phyloP scores from a whole-genome alignment of 2,888 invertebrate genomes.

The Anagyrus pseudococci region DNA sequence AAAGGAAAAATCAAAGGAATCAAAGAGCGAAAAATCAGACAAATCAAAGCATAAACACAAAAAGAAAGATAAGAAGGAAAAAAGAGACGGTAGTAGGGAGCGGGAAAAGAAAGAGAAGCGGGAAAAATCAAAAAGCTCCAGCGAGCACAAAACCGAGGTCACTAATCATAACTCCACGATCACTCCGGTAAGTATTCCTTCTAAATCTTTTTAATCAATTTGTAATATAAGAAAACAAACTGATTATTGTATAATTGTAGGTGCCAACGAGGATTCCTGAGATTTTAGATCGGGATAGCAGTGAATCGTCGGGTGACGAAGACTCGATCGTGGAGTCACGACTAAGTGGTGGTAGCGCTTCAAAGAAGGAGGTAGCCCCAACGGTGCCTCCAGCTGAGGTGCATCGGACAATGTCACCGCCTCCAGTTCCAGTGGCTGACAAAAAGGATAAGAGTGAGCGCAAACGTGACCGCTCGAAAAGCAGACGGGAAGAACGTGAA shows the following conservation, averaged over 20 bases:
- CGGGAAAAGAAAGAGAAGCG: slow-evolving; percentile 63
- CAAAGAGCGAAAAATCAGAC: slow-evolving; percentile 58
- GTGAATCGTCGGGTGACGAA: slow-evolving; percentile 55
- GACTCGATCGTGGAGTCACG: slow-evolving; percentile 47
- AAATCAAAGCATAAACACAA: slow-evolving; percentile 66
- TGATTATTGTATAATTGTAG: slow-evolving; percentile 3
- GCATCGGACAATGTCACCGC: slow-evolving; percentile 56
- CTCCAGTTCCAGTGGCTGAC: slow-evolving; percentile 42
- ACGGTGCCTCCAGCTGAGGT: slow-evolving; percentile 38
- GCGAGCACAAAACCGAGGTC: slow-evolving; percentile 49
- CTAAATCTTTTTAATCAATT: neutral
- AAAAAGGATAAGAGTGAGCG: slow-evolving; percentile 58
- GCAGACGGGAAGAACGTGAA: slow-evolving; percentile 62
- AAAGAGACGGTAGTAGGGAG: slow-evolving; percentile 71
- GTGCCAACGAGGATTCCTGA: slow-evolving; percentile 50
- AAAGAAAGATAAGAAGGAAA: slow-evolving; percentile 68
- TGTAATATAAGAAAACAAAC: neutral
- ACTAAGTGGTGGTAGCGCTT: slow-evolving; percentile 10
- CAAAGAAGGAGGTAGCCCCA: slow-evolving; percentile 43
- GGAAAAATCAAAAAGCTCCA: slow-evolving; percentile 55
- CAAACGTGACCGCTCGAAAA: slow-evolving; percentile 61
- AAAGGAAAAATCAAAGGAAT: slow-evolving; percentile 54
- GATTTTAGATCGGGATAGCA: slow-evolving; percentile 52
- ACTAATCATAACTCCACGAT: slow-evolving; percentile 58
- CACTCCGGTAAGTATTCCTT: slow-evolving; percentile 19